A percentile compares a stretch with the other conserved stretches of the same genome.
These are phyloP conservation scores for Cosmopolites sordidus DNA, from an alignment of 2,888 invertebrate species.

Conservation along the genomic window DNA sequence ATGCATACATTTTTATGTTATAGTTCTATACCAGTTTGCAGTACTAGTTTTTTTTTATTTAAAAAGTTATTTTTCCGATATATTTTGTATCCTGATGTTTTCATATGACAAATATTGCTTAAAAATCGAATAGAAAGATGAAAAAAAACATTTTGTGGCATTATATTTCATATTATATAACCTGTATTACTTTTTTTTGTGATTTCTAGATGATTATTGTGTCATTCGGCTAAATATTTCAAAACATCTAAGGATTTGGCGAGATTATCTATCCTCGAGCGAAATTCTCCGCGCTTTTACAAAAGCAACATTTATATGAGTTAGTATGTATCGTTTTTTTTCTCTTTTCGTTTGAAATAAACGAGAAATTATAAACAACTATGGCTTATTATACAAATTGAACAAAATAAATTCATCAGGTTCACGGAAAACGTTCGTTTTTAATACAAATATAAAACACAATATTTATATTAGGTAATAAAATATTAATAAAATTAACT, in stretches of 20 bases:
- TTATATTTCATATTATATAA: background rate
- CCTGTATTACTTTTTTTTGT: background rate
- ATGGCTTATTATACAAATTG: background rate
- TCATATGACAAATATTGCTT: no score
- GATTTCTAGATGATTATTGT: background rate
- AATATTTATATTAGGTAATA: conserved; percentile 1
- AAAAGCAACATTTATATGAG: background rate
- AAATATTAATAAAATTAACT: conserved; percentile 2
- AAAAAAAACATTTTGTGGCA: background rate
- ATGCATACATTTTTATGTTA: no score
- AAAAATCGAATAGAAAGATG: background rate
- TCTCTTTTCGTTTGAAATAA: background rate
- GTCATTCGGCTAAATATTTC: background rate
- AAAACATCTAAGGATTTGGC: conserved; percentile 1
- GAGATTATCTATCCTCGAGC: background rate
- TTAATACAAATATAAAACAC: background rate
- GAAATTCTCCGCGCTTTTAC: background rate
- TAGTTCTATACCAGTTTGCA: no score
- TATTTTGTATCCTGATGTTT: no score
- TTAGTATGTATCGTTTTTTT: background rate
- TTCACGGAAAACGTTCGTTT: background rate
- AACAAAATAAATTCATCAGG: background rate
- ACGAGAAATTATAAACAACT: background rate
- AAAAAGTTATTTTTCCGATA: no score
- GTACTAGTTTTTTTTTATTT: no score